Evolutionary conservation across 2,797 vertebrate genomes (phyloP).

Genomic region (Chiloscyllium punctatum): DNA sequence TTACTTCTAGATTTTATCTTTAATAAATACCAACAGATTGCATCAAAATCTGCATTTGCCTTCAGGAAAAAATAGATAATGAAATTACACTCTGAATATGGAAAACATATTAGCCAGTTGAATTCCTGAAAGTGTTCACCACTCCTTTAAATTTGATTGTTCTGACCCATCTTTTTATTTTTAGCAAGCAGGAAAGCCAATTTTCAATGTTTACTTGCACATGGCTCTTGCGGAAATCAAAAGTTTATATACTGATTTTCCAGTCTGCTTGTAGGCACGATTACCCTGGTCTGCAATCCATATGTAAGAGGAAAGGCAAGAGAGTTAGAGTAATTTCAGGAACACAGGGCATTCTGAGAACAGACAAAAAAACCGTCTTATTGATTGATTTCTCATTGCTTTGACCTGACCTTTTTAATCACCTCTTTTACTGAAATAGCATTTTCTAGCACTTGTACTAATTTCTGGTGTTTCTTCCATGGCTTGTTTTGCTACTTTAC

Average conservation of each 20-base stretch:
- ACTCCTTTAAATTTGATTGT: background rate
- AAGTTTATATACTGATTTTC: conserved; percentile 29
- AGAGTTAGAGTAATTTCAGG: background rate
- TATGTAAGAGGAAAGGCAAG: background rate
- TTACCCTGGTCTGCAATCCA: background rate
- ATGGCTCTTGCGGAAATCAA: conserved; percentile 3
- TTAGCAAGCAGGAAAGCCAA: conserved; percentile 1
- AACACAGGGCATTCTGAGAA: background rate
- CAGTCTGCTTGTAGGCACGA: conserved; percentile 27
- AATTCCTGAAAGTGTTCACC: background rate
- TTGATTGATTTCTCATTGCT: background rate
- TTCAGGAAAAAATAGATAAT: background rate
- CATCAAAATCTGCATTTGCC: background rate
- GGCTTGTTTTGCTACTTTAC: background rate
- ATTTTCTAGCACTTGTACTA: background rate
- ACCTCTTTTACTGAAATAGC: background rate
- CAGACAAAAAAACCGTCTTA: background rate
- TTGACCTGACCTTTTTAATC: background rate
- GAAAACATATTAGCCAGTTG: background rate
- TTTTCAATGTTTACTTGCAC: conserved; percentile 13
- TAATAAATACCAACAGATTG: background rate
- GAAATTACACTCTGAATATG: background rate
- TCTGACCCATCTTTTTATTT: background rate
- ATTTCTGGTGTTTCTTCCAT: background rate
- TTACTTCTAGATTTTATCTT: background rate